Conservation (phyloP, 2,113 vertebrate species). For the Pachypanchax playfairii region DNA sequence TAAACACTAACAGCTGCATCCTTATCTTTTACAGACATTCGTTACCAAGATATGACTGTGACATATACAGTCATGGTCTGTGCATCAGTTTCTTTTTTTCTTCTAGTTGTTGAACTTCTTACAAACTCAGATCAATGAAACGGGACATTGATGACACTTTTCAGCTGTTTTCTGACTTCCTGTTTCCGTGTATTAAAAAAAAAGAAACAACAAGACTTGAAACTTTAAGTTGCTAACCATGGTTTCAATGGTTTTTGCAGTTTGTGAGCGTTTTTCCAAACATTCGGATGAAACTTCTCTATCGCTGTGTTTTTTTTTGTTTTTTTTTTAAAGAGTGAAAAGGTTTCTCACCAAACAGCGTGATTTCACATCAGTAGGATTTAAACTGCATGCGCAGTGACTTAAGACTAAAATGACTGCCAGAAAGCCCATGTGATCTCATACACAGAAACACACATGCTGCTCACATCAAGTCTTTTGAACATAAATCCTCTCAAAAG, state of each 20-base stretch:
- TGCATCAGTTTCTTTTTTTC: too few relatives aligned
- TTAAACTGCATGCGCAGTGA: neutral
- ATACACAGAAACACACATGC: neutral
- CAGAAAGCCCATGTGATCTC: neutral
- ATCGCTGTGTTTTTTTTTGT: too few relatives aligned
- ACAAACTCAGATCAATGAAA: neutral
- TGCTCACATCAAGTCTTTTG: neutral
- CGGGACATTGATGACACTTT: neutral
- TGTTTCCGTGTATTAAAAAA: neutral
- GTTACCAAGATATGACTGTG: slow-evolving; percentile 9
- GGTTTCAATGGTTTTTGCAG: neutral
- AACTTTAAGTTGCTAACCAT: neutral
- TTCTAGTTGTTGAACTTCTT: too few relatives aligned
- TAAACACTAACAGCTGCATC: neutral
- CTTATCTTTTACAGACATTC: slow-evolving; percentile 33
- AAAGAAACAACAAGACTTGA: neutral
- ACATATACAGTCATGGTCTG: too few relatives aligned
- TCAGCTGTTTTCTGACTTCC: slow-evolving; percentile 1
- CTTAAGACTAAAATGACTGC: neutral
- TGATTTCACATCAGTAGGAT: neutral
- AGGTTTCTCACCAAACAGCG: neutral
- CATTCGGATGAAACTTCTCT: neutral
- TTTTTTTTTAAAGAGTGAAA: slow-evolving; percentile 5
- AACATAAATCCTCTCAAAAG: slow-evolving; percentile 8
- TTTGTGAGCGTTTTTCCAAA: neutral